Conservation (phyloP, 2,888 invertebrate genomes). For the Caenorhabditis imperialis region DNA sequence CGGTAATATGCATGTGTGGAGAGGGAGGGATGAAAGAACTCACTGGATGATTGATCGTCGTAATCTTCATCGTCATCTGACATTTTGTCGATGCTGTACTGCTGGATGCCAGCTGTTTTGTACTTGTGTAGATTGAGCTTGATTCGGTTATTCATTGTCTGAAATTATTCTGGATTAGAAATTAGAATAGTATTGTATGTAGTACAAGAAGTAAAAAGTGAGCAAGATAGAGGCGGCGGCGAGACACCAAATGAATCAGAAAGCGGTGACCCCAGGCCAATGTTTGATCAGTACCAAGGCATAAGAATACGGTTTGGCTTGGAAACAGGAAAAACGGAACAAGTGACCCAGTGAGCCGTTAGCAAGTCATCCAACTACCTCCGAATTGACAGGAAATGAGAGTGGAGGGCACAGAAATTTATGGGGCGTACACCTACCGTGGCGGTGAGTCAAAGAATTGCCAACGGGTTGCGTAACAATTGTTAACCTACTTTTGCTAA, state of each 20-base stretch:
- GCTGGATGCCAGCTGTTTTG: constrained; percentile 41
- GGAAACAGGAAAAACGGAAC: background rate
- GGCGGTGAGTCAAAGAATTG: constrained; percentile 33
- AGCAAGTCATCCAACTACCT: constrained; percentile 18
- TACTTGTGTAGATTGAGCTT: constrained; percentile 50
- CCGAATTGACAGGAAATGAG: constrained; percentile 17
- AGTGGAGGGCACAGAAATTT: constrained; percentile 29
- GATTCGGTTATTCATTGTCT: constrained; percentile 26
- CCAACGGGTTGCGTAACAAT: constrained; percentile 22
- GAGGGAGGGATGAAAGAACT: background rate
- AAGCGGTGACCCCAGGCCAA: background rate
- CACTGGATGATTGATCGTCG: constrained; percentile 51
- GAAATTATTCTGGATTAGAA: background rate
- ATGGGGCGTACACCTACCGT: constrained; percentile 33
- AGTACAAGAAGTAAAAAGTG: background rate
- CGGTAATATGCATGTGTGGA: constrained; percentile 1
- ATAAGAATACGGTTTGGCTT: constrained; percentile 1
- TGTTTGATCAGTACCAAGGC: constrained; percentile 14
- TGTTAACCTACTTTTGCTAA: background rate
- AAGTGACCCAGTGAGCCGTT: constrained; percentile 27
- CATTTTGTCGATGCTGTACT: constrained; percentile 38
- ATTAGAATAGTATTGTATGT: too few species aligned
- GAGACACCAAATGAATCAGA: constrained; percentile 2
- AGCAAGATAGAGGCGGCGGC: background rate
- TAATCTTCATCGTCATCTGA: constrained; percentile 45